Base-by-base conservation (phyloP, 2,888 invertebrate species). In the Trissolcus brochymenae region DNA sequence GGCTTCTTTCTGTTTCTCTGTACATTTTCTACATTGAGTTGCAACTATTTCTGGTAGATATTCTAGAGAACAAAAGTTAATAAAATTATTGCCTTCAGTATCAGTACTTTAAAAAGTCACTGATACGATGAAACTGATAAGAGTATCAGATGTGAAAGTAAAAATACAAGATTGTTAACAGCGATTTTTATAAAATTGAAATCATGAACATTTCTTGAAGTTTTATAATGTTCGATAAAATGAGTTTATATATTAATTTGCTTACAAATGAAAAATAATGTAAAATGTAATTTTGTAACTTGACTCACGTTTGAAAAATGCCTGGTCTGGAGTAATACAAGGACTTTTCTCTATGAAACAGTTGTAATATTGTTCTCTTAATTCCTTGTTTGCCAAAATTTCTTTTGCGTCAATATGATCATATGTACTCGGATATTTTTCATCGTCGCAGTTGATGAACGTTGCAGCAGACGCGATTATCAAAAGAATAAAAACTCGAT, bases 21-120 rank as follows among this genome's bases (percentile, higher is more conserved):
- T 85, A 66, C 87, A 86, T 54, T 68, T 85, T 51, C 11, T 68
- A 62, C 87, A 87, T 7, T 81, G 82, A n/a, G 85, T 86, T 4
- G 82, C 83, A 0, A 86, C 17, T 6, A 81, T 81, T 73, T 87
- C 86, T 6, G 84, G 81, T 4, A 85, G 73, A 16, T 55, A 56
- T 0, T 74, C 86, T 86, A 61, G 6, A 74, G 68, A 14, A 17
- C 17, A 51, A 29, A 53, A 53, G 25, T 14, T 46, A 46, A n/a
- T n/a, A n/a, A n/a, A n/a, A n/a, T n/a, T n/a, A n/a, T n/a, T n/a
- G n/a, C n/a, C n/a, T n/a, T n/a, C n/a, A n/a, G n/a, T n/a, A n/a
- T n/a, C n/a, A n/a, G n/a, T n/a, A n/a, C n/a, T n/a, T n/a, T n/a
- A n/a, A n/a, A n/a, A n/a, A n/a, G n/a, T n/a, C n/a, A n/a, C n/a